Conservation (phyloP, 2,797 vertebrate species). For the Etheostoma perlongum region DNA sequence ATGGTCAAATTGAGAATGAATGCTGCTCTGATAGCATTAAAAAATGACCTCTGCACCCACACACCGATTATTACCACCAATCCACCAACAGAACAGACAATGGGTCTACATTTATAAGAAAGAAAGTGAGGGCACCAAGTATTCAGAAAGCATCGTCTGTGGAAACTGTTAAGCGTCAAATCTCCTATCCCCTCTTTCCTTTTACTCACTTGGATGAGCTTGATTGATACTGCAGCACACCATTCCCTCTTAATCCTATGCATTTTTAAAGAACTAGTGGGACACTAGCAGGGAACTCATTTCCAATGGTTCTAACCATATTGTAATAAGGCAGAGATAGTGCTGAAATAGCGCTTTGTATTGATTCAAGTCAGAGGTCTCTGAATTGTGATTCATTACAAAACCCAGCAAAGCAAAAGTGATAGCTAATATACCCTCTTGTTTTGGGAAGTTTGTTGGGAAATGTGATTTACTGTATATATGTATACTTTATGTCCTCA, state of each 20-base stretch:
- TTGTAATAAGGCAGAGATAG: slow-evolving; percentile 82
- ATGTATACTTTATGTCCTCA: not conserved
- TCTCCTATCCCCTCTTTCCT: slow-evolving; percentile 66
- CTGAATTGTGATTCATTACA: slow-evolving; percentile 81
- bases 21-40: slow-evolving; percentile 33
- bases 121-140: slow-evolving; percentile 36
- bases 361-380: slow-evolving; percentile 75
- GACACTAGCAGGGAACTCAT: slow-evolving; percentile 78
- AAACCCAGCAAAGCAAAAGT: slow-evolving; percentile 73
- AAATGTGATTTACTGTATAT: slow-evolving; percentile 17
- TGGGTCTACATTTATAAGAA: slow-evolving; percentile 13
- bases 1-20: slow-evolving; percentile 43
- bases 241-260: slow-evolving; percentile 83
- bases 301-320: slow-evolving; percentile 77
- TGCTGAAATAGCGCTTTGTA: slow-evolving; percentile 76
- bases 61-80: slow-evolving; percentile 33
- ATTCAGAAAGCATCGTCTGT: slow-evolving; percentile 36
- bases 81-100: slow-evolving; percentile 18
- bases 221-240: slow-evolving; percentile 77
- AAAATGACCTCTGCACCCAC: slow-evolving; percentile 48
- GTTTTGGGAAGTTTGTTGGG: slow-evolving; percentile 31
- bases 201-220: slow-evolving; percentile 78
- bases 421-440: slow-evolving; percentile 45
- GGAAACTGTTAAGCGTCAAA: slow-evolving; percentile 73
- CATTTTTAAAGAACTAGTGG: slow-evolving; percentile 85